Evolutionary conservation across 2,888 invertebrate genomes (phyloP).

Genomic region (Agrotis ipsilon): DNA sequence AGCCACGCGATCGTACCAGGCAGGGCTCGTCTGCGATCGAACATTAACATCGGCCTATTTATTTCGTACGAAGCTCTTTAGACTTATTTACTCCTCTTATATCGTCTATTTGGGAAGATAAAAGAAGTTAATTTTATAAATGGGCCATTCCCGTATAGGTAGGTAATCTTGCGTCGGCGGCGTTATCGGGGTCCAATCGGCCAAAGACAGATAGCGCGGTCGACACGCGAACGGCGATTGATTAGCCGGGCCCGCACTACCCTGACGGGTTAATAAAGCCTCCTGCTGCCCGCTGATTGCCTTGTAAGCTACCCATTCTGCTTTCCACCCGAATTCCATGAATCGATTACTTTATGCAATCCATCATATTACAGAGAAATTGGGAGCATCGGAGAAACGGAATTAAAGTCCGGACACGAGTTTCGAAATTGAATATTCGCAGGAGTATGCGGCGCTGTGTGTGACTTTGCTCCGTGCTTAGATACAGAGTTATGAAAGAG

Average conservation of each 20-base stretch:
- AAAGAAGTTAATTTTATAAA: constrained; percentile 90
- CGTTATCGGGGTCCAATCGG: constrained; percentile 88
- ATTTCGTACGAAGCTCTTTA: constrained; percentile 78
- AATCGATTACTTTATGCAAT: constrained; percentile 82
- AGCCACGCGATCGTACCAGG: constrained; percentile 50
- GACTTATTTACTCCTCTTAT: constrained; percentile 87
- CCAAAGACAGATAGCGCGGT: constrained; percentile 90
- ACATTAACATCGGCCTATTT: constrained; percentile 79
- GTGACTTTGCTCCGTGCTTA: constrained; percentile 42
- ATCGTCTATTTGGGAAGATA: constrained; percentile 85
- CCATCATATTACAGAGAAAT: constrained; percentile 76
- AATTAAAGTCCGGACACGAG: constrained; percentile 62
- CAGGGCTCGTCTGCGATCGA: constrained; percentile 62
- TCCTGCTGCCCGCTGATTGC: constrained; percentile 85
- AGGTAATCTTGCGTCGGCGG: constrained; percentile 87
- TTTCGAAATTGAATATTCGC: constrained; percentile 65
- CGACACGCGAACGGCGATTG: constrained; percentile 90
- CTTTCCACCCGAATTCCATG: constrained; percentile 79
- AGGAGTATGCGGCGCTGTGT: constrained; percentile 46
- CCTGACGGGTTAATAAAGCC: constrained; percentile 90
- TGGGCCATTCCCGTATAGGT: constrained; percentile 87
- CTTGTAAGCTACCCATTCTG: constrained; percentile 85
- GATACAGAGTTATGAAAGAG: constrained; percentile 47
- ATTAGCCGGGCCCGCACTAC: constrained; percentile 88
- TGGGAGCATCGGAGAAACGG: constrained; percentile 60